phyloP scores from a whole-genome alignment of 2,113 vertebrate species.

The Saccopteryx bilineata region DNA sequence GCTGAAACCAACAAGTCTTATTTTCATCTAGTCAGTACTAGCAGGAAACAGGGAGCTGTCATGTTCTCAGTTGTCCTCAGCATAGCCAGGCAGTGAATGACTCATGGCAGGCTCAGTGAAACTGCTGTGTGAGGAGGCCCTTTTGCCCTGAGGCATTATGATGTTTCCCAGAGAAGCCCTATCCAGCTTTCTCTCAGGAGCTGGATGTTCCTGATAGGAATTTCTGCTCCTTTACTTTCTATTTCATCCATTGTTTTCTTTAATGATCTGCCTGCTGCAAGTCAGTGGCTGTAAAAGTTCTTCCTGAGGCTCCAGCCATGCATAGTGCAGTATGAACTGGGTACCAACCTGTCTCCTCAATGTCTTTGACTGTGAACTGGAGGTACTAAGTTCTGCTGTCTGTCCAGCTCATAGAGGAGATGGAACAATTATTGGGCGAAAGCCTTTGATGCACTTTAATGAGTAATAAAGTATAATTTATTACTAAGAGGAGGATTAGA shows the following conservation, averaged over 20 bases:
- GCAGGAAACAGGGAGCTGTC: background rate
- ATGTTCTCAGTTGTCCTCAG: background rate
- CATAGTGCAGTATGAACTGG: slow-evolving; percentile 21
- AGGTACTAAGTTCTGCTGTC: background rate
- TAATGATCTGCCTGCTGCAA: background rate
- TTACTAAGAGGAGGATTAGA: background rate
- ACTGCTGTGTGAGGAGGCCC: background rate
- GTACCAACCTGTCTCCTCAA: background rate
- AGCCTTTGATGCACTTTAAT: background rate
- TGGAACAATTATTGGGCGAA: background rate
- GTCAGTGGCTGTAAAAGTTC: background rate
- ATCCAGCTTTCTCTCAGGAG: slow-evolving; percentile 30
- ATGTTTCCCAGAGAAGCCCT: background rate
- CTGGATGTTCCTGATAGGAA: background rate
- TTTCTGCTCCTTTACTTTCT: background rate
- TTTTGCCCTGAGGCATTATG: slow-evolving; percentile 25
- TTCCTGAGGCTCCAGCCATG: background rate
- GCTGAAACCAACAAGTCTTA: slow-evolving; percentile 40
- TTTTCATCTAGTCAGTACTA: slow-evolving; percentile 30
- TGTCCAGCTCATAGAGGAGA: background rate
- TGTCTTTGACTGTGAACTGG: slow-evolving; percentile 12
- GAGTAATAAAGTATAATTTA: background rate
- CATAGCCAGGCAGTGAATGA: slow-evolving; percentile 5
- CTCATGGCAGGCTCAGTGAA: background rate
- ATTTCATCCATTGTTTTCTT: slow-evolving; percentile 45